These are phyloP conservation scores for Argyra leucocephala DNA, from an alignment of 2,888 invertebrate species.

Conservation along the genomic window DNA sequence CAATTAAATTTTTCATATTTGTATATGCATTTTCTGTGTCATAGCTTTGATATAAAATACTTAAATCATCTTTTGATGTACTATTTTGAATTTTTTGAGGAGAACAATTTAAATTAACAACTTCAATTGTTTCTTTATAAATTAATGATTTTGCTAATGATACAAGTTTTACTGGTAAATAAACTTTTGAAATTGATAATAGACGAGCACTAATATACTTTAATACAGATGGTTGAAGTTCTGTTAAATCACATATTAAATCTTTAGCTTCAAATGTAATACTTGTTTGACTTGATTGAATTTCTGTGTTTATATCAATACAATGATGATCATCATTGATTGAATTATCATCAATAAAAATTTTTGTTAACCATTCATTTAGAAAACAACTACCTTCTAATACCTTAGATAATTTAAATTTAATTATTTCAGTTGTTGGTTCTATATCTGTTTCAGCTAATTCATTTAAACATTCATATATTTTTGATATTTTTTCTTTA, in stretches of 20 bases:
- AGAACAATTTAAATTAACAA: neutral
- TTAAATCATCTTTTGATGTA: neutral
- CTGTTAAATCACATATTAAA: constrained; percentile 29
- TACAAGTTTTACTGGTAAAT: constrained; percentile 41
- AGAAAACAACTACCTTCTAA: constrained; percentile 71
- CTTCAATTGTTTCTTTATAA: constrained; percentile 10
- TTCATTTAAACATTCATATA: constrained; percentile 39
- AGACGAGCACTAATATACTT: constrained; percentile 41
- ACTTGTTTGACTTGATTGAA: neutral
- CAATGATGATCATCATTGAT: too few relatives aligned
- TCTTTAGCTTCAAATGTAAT: constrained; percentile 26
- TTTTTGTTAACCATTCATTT: constrained; percentile 66
- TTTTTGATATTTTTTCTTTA: constrained; percentile 42
- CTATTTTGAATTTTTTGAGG: neutral
- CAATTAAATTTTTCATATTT: neutral
- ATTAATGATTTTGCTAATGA: constrained; percentile 34
- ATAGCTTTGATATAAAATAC: too few relatives aligned
- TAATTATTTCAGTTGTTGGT: constrained; percentile 56
- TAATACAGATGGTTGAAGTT: constrained; percentile 33
- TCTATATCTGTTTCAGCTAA: constrained; percentile 47
- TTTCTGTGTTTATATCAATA: neutral
- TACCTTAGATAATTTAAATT: constrained; percentile 61
- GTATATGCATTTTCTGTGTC: neutral
- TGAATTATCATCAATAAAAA: constrained; percentile 68
- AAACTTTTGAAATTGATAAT: constrained; percentile 39